Evolutionary conservation across 2,113 vertebrate genomes (phyloP).

Genomic region (Capricornis sumatraensis): DNA sequence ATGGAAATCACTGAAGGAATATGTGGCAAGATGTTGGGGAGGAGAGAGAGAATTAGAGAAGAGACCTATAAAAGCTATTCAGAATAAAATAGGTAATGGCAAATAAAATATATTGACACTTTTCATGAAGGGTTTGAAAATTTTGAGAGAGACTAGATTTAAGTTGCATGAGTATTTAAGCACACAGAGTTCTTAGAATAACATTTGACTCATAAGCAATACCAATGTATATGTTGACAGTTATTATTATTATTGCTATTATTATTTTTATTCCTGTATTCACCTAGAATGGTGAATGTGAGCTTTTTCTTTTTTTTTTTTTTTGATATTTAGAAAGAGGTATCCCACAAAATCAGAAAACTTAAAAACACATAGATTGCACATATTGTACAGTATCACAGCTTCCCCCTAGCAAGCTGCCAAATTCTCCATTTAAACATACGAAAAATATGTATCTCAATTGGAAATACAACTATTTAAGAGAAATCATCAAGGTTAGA

Average conservation of each 20-base stretch:
- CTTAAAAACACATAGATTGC: not conserved
- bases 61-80: not conserved
- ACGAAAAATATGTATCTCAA: not conserved
- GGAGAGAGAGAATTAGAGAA: not conserved
- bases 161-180: not conserved
- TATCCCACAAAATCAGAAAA: not conserved
- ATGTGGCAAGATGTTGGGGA: not conserved
- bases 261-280: not conserved
- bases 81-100: not conserved
- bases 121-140: not conserved
- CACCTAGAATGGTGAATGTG: not conserved
- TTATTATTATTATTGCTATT: not conserved
- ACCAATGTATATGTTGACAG: too few species aligned
- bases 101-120: not conserved
- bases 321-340: not conserved
- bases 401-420: not conserved
- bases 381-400: not conserved
- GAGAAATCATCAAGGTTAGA: not conserved
- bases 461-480: not conserved
- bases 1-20: not conserved
- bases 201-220: not conserved
- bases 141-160: not conserved
- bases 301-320: not conserved
- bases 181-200: not conserved
- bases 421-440: not conserved